Evolutionary conservation across 64 coral and sea anemone genomes (phyloP).

Genomic region (Stichodactyla helianthus): DNA sequence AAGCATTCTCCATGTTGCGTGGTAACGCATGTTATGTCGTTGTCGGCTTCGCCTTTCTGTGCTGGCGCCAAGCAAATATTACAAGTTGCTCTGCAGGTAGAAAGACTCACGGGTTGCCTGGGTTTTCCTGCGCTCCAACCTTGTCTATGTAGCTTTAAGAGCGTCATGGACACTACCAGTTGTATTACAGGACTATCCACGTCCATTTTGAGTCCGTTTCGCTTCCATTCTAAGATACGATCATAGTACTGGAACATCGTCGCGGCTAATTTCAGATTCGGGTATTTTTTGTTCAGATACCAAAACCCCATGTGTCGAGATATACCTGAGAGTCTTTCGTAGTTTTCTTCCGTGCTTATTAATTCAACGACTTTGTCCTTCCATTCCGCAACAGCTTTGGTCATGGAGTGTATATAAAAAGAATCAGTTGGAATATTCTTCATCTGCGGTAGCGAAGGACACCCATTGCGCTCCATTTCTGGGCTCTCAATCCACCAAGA

Average conservation of each 20-base stretch:
- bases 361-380: conserved; percentile 21
- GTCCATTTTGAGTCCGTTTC: conserved; percentile 3
- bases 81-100: neutral
- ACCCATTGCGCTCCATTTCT: conserved; percentile 24
- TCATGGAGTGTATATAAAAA: neutral
- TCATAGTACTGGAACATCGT: conserved; percentile 42
- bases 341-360: conserved; percentile 34
- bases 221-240: conserved; percentile 8
- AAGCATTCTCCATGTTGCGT: conserved; percentile 31
- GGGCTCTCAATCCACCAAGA: conserved; percentile 50
- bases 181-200: conserved; percentile 27
- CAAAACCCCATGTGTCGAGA: conserved; percentile 29
- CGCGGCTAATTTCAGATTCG: conserved; percentile 23
- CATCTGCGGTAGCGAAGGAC: neutral
- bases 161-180: conserved; percentile 20
- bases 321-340: conserved; percentile 29
- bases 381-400: conserved; percentile 6
- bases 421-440: neutral
- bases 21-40: conserved; percentile 26
- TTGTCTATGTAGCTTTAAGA: conserved; percentile 18
- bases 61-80: neutral
- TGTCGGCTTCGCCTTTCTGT: conserved; percentile 1
- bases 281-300: conserved; percentile 2
- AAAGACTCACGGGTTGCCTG: neutral
- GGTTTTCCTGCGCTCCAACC: conserved; percentile 23